Evolutionary conservation across 2,888 invertebrate species (phyloP), one percentile per base, ranked within the genome.

Genomic region (Pristionchus mayeri): DNA sequence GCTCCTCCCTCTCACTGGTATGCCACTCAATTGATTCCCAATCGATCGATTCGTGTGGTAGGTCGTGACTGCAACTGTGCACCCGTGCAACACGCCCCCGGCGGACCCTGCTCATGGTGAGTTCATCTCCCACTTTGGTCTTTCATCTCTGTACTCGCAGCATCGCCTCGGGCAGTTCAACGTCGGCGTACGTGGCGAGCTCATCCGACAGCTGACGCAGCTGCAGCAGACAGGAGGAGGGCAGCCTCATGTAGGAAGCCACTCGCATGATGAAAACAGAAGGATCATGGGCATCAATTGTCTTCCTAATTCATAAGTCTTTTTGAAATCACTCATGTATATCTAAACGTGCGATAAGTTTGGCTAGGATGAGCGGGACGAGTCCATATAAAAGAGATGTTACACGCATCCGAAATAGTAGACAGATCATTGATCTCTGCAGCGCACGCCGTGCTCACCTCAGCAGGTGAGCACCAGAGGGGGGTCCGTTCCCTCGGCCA

Each of bases 101-200:
- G 75, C 30, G 84, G 84, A 24, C 84, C 84, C 52, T 84, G 84
- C 57, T 71, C 84, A 75, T 84, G 84, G 84, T 84, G 16, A 30
- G 71, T 24, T n/a, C n/a, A n/a, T n/a, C n/a, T n/a, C n/a, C n/a
- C n/a, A n/a, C n/a, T 18, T 3, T 21, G 50, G 30, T 78, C 30
- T 78, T 27, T 37, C 34, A 44, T 40, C 44, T 27, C 6, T n/a
- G 16, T 16, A 2, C 21, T n/a, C 21, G n/a, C 60, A 82, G 84
- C 75, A 84, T 71, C 71, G 84, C 75, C 34, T 71, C 84, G 71
- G 75, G 75, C 52, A 50, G 52, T n/a, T 75, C 84, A n/a, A 57
- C 34, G 50, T 67, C 71, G 71, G 71, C 34, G 84, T 84, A 84
- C 75, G 84, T 84, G 75, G 84, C 13, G 84, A 84, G 24, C 84